phyloP scores from a whole-genome alignment of 2,888 invertebrate genomes.

The Cerastis leucographa region DNA sequence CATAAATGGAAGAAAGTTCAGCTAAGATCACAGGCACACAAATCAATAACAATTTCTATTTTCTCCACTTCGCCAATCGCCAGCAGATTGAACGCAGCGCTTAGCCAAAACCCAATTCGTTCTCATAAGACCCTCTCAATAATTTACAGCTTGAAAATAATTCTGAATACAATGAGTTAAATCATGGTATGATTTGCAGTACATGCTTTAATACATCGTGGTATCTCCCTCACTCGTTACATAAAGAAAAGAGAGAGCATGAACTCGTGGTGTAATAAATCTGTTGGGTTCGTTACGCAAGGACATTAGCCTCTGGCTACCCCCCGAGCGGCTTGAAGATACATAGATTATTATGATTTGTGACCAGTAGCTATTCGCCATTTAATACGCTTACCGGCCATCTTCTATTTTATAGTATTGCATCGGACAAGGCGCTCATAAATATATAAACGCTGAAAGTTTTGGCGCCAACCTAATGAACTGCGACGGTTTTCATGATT shows the following conservation, averaged over 20 bases:
- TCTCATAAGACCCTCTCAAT: slow-evolving; percentile 54
- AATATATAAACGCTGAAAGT: slow-evolving; percentile 42
- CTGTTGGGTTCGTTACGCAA: slow-evolving; percentile 78
- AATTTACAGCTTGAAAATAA: slow-evolving; percentile 62
- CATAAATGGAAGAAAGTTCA: slow-evolving; percentile 10
- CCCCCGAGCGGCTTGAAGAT: slow-evolving; percentile 67
- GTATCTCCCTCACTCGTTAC: slow-evolving; percentile 35
- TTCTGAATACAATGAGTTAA: slow-evolving; percentile 58
- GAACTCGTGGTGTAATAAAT: slow-evolving; percentile 71
- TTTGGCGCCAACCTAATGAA: slow-evolving; percentile 41
- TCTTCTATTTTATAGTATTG: slow-evolving; percentile 60
- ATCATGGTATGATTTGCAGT: slow-evolving; percentile 57
- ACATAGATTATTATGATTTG: slow-evolving; percentile 80
- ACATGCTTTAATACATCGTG: slow-evolving; percentile 52
- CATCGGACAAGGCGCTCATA: slow-evolving; percentile 38
- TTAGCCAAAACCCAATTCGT: slow-evolving; percentile 50
- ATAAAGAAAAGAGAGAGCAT: slow-evolving; percentile 39
- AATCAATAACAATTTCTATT: slow-evolving; percentile 23
- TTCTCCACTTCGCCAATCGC: slow-evolving; percentile 10
- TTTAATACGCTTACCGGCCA: slow-evolving; percentile 67
- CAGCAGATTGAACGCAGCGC: slow-evolving; percentile 16
- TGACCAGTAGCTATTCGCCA: slow-evolving; percentile 66
- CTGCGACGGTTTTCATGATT: slow-evolving; percentile 2
- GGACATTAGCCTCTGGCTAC: slow-evolving; percentile 72
- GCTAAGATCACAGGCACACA: slow-evolving; percentile 10